phyloP scores from a whole-genome alignment of 2,797 vertebrate species.

The Neoniphon sammara region DNA sequence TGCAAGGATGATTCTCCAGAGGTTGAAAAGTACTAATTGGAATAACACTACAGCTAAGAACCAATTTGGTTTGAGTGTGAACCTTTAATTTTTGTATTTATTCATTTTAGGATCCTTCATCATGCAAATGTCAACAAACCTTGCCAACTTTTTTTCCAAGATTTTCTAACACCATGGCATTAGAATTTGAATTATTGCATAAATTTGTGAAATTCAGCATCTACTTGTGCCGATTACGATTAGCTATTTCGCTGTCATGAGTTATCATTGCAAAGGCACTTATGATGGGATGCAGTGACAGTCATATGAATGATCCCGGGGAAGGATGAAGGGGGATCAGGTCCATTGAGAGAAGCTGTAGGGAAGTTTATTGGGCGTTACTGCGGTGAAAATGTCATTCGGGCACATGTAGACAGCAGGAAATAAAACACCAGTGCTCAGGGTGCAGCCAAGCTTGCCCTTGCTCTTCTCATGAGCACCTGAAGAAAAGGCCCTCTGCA shows the following conservation, averaged over 20 bases:
- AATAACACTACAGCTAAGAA: too few relatives aligned
- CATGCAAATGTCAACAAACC: too few relatives aligned
- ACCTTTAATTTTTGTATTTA: not conserved
- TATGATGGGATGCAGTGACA: conserved; percentile 13
- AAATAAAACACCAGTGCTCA: conserved; percentile 16
- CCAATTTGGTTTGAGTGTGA: too few relatives aligned
- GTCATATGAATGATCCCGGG: not conserved
- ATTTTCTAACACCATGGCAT: too few relatives aligned
- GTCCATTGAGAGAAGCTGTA: conserved; percentile 24
- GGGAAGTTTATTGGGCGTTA: conserved; percentile 36
- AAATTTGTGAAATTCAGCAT: not conserved
- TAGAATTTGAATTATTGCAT: not conserved
- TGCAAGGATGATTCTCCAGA: not conserved
- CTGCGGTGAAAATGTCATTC: conserved; percentile 8
- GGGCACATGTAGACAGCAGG: not conserved
- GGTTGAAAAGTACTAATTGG: too few relatives aligned
- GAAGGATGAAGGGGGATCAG: not conserved
- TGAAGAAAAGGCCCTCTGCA: conserved; percentile 23
- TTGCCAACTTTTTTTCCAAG: too few relatives aligned
- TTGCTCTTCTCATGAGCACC: not conserved
- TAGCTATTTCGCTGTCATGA: conserved; percentile 11
- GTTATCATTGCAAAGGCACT: conserved; percentile 1
- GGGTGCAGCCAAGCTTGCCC: not conserved
- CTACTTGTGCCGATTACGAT: not conserved
- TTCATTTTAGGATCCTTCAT: not conserved